These are phyloP conservation scores for Danio aesculapii DNA, from an alignment of 2,797 vertebrate species.

Conservation along the genomic window DNA sequence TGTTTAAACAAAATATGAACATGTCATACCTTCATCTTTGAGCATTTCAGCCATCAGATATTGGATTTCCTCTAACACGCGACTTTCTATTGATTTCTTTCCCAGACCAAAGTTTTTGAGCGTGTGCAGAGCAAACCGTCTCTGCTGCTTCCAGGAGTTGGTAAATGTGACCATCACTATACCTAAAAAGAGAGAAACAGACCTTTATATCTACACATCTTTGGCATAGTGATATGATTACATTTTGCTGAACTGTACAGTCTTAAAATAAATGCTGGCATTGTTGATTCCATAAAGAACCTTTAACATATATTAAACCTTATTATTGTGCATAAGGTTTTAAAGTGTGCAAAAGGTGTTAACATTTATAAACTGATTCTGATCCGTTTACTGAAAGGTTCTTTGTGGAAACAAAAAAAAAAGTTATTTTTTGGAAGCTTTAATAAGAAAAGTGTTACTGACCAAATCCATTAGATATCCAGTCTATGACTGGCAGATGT, in stretches of 20 bases:
- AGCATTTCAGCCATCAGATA: constrained; percentile 41
- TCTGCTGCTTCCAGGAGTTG: constrained; percentile 75
- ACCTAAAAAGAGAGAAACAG: background rate
- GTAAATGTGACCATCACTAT: constrained; percentile 58
- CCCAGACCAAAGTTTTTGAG: constrained; percentile 68
- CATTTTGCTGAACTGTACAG: background rate
- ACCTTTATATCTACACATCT: background rate
- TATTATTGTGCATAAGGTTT: background rate
- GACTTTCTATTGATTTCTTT: constrained; percentile 69
- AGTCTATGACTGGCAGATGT: background rate
- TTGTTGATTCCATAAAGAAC: no score
- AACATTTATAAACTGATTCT: no score
- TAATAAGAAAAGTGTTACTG: background rate
- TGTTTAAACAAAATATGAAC: background rate
- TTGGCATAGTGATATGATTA: background rate
- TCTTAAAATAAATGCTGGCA: no score
- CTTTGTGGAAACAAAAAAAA: no score
- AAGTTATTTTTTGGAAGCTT: no score
- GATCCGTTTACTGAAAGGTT: no score
- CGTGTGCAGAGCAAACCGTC: constrained; percentile 68
- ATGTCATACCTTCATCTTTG: constrained; percentile 38
- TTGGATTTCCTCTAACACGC: constrained; percentile 56
- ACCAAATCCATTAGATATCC: constrained; percentile 40
- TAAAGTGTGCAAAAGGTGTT: no score
- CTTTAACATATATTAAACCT: no score